Evolutionary conservation across 2,888 invertebrate species (phyloP).

Genomic region (Marasmarcha lunaedactyla): DNA sequence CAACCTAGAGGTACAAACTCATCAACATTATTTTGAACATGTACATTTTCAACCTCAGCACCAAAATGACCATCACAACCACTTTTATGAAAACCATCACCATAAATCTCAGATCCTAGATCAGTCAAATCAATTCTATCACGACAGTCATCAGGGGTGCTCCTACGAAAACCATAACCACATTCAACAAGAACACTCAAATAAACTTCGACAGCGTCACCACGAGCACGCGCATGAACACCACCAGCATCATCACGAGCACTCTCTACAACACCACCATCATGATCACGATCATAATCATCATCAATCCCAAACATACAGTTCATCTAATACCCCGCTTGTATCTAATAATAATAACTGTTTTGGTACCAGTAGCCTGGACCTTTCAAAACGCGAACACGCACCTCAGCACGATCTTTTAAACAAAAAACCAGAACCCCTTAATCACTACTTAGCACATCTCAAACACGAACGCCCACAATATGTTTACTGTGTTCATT

Average conservation of each 20-base stretch:
- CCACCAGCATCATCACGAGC: neutral
- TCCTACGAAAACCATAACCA: neutral
- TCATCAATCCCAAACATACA: conserved; percentile 3
- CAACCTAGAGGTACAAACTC: conserved; percentile 1
- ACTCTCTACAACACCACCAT: neutral
- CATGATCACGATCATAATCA: neutral
- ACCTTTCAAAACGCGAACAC: too few species aligned
- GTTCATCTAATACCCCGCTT: neutral
- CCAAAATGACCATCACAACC: neutral
- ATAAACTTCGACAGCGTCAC: conserved; percentile 1
- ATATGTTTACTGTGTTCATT: conserved; percentile 31
- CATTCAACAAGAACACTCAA: conserved; percentile 1
- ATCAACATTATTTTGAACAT: conserved; percentile 3
- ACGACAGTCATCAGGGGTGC: neutral
- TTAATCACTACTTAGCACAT: neutral
- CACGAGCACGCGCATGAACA: neutral
- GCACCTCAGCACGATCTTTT: conserved; percentile 2
- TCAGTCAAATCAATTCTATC: neutral
- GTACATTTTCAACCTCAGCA: too few species aligned
- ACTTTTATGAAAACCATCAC: neutral
- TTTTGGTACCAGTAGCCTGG: too few species aligned
- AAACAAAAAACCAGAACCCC: neutral
- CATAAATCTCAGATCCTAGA: neutral
- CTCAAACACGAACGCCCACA: conserved; percentile 15
- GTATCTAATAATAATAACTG: too few species aligned